These are phyloP conservation scores for Arizona elegans DNA, from an alignment of 2,113 vertebrate species.

Conservation along the genomic window DNA sequence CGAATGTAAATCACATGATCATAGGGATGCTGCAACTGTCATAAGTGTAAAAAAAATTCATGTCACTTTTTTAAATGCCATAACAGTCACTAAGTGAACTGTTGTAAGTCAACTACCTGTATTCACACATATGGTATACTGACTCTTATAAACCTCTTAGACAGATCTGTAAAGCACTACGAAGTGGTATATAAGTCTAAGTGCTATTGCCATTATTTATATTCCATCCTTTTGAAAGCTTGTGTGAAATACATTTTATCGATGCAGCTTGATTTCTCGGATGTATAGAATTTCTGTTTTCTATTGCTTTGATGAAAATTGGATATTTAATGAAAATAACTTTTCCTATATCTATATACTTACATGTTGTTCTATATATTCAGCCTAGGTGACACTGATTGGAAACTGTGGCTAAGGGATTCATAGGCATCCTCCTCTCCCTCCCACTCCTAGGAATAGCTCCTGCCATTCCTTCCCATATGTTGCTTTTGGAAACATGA, in stretches of 20 bases:
- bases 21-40: too few relatives aligned
- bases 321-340: not conserved
- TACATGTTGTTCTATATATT: not conserved
- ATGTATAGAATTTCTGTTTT: not conserved
- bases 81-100: too few relatives aligned
- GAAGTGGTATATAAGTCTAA: too few relatives aligned
- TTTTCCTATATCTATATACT: not conserved
- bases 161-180: too few relatives aligned
- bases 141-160: too few relatives aligned
- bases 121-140: not conserved
- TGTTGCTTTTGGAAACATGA: conserved; percentile 10
- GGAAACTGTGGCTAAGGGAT: not conserved
- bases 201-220: not conserved
- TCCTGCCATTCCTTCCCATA: conserved; percentile 3
- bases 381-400: conserved; percentile 26
- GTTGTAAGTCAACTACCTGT: too few relatives aligned
- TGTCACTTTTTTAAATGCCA: too few relatives aligned
- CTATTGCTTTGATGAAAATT: not conserved
- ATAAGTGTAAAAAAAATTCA: too few relatives aligned
- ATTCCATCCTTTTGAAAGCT: not conserved
- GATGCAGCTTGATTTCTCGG: not conserved
- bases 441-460: conserved; percentile 4
- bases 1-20: not conserved
- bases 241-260: not conserved
- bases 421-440: not conserved